Percentiles rank a stretch among this genome's conserved stretches.
These are phyloP conservation scores for Oriolus oriolus DNA, from an alignment of 2,113 vertebrate species.

Conservation along the genomic window DNA sequence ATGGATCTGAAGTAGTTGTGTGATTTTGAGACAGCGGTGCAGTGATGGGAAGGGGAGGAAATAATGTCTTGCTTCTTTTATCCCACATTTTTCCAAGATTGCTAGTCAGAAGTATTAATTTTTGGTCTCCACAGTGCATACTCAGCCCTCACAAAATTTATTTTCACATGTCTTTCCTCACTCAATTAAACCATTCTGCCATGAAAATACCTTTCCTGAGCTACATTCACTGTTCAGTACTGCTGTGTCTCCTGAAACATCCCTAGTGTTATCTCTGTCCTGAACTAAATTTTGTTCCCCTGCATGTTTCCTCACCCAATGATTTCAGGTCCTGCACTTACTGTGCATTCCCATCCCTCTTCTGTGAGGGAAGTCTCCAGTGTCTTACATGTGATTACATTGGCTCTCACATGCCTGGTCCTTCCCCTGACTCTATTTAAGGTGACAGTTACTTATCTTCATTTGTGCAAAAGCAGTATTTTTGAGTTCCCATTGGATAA, in stretches of 20 bases:
- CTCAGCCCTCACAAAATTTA: background rate
- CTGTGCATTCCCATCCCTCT: background rate
- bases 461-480: background rate
- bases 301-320: background rate
- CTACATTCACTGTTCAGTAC: background rate
- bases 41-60: background rate
- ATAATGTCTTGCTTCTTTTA: background rate
- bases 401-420: background rate
- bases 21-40: background rate
- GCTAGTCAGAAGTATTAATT: background rate
- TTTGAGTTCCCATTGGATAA: background rate
- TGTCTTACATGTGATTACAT: background rate
- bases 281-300: background rate
- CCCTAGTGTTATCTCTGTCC: background rate
- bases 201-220: background rate
- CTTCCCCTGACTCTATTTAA: background rate
- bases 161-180: background rate
- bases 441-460: background rate
- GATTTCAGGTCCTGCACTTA: background rate
- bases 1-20: background rate
- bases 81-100: background rate
- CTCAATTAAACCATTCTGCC: background rate
- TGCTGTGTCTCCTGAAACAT: background rate
- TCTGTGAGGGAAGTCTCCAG: background rate
- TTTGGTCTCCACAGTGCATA: background rate